Evolutionary conservation across 2,797 vertebrate species (phyloP), one percentile per base, ranked within the genome.

Genomic region (Pelochelys cantorii): DNA sequence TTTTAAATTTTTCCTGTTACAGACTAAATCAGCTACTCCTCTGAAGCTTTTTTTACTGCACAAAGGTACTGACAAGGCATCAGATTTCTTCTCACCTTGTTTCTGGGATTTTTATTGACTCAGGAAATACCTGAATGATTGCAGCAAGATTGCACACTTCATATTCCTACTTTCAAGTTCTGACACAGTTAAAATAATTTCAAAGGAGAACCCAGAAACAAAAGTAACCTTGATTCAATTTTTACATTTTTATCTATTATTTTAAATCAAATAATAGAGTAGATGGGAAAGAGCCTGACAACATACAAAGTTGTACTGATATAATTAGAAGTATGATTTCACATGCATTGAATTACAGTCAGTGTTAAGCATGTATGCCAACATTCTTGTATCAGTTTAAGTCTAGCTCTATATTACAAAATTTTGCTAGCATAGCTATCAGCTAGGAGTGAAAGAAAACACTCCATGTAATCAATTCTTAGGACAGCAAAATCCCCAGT

Each of bases 231-330:
- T 59, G 68, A 84, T 48, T 48, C 8, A 48, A 48, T 48, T 48
- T 8, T 48, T 48, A 7, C 42, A 48, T 92, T 87, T 89, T 34
- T 10, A 23, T 11, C 90, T 95, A 34, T 14, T 90, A 55, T 65
- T 89, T 92, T 84, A 92, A 93, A 83, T 52, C 11, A 95, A 89
- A 25, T 42, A 84, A 20, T 8, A 31, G 37, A 52, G 15, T 42
- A 42, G 5, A 48, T 48, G 54, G 23, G 15, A 88, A 15, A 60
- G 10, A 77, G 56, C 25, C 27, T 83, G 90, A 31, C 74, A 82
- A 92, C 0, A 0, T 59, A 83, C 79, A 68, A 80, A 88, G 37
- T 23, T 75, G 18, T 13, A 75, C 71, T 75, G 37, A 75, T 65
- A 65, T 25, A 74, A 74, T 37, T 27, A 34, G 20, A 68, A 7